Base-by-base conservation (phyloP, 2,888 invertebrate genomes). In the Margaritifera margaritifera region DNA sequence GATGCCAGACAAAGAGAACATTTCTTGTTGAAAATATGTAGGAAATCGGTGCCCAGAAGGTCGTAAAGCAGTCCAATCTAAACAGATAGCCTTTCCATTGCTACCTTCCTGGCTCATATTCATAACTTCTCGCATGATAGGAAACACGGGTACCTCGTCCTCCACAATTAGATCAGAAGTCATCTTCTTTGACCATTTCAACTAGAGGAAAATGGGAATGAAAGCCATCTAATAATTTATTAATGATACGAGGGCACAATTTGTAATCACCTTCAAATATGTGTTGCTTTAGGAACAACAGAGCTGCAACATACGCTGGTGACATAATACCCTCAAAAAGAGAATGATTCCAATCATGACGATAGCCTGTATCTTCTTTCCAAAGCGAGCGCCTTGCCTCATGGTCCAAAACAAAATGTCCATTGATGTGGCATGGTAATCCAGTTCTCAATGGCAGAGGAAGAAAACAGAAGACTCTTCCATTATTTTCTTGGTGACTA, bases 331-430 rank as follows among this genome's bases (percentile, higher is more conserved):
- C 64, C 25, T 73, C 66, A n/a, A 85, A 54, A 15, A 85, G 61
- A 20, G 70, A 61, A 25, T 64, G 71, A 71, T 87, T 87, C 87
- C 87, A 87, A 22, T 79, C 79, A 5, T 74, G 70, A 31, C 79
- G 82, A n/a, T 42, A 24, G 78, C 76, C 5, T 60, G 52, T 19
- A 72, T 74, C 31, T 76, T 69, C 56, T n/a, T n/a, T n/a, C 75
- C 75, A 78, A 15, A 81, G 68, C 57, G 65, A 65, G 59, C 75
- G 66, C 59, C 81, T 78, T 22, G 81, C 69, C 69, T 81, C 77
- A 62, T 82, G 79, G 52, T 81, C 80, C 22, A 83, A 65, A 6
- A 78, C 78, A 74, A 84, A 85, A 59, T 84, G 80, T 3, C 81
- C 84, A 71, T 86, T 84, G 18, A 85, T 69, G 68, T n/a, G n/a